Evolutionary conservation across 2,888 invertebrate genomes (phyloP).

Genomic region (Lepidochrysops patricia): DNA sequence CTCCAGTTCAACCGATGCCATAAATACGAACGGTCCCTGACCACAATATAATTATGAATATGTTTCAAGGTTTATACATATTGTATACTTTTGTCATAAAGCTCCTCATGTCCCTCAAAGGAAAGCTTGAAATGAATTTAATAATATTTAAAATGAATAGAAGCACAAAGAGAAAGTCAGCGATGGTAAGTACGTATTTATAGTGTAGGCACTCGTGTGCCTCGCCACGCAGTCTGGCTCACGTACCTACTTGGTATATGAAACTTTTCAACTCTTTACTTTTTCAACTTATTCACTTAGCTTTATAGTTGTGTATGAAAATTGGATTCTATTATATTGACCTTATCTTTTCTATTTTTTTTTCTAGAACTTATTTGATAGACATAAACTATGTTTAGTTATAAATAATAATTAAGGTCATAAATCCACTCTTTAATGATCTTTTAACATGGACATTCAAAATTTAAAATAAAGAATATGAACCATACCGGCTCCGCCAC

Average conservation of each 20-base stretch:
- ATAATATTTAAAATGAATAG: background rate
- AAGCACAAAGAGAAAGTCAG: background rate
- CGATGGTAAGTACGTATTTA: background rate
- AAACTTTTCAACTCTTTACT: conserved; percentile 2
- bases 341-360: background rate
- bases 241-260: conserved; percentile 13
- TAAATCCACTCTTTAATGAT: no score
- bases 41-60: no score
- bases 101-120: no score
- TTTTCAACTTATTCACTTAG: background rate
- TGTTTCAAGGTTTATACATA: no score
- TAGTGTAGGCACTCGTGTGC: background rate
- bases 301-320: background rate
- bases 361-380: no score
- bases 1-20: no score
- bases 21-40: no score
- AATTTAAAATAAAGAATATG: background rate
- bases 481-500: background rate
- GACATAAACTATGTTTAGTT: no score
- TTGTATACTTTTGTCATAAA: no score
- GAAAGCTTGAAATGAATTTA: no score
- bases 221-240: conserved; percentile 60
- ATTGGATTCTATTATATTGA: background rate
- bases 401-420: no score
- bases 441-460: background rate